phyloP scores from a whole-genome alignment of 53 echinoderm and acorn worm species.

The Crossaster papposus region DNA sequence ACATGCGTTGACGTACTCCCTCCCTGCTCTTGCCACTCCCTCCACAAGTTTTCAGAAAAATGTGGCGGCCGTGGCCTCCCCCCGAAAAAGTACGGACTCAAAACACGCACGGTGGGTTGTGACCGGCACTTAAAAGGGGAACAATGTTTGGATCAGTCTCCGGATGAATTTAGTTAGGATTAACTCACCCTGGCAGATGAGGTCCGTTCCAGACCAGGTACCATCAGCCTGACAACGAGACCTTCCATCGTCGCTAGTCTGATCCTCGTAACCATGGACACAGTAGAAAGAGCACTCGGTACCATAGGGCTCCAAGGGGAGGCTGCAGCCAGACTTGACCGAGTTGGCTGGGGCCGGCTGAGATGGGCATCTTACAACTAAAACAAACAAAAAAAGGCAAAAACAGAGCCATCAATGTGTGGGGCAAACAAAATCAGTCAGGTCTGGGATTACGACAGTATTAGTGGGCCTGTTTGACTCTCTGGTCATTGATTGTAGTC shows the following conservation, averaged over 20 bases:
- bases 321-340: constrained; percentile 59
- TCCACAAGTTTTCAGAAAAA: no score
- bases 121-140: no score
- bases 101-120: no score
- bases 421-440: no score
- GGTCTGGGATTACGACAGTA: no score
- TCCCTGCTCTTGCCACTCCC: no score
- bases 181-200: constrained; percentile 67
- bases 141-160: background rate
- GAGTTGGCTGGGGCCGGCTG: constrained; percentile 56
- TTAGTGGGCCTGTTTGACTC: no score
- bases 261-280: constrained; percentile 64
- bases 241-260: constrained; percentile 42
- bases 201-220: constrained; percentile 69
- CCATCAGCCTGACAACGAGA: constrained; percentile 70
- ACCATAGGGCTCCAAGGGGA: constrained; percentile 61
- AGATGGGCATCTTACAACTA: constrained; percentile 70
- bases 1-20: no score
- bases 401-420: background rate
- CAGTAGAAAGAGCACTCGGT: constrained; percentile 81
- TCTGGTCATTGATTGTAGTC: no score
- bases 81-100: no score
- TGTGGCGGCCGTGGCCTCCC: no score
- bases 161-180: background rate
- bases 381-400: background rate